Conservation (phyloP, 2,888 invertebrate species). For the Folsomia manolachei region DNA sequence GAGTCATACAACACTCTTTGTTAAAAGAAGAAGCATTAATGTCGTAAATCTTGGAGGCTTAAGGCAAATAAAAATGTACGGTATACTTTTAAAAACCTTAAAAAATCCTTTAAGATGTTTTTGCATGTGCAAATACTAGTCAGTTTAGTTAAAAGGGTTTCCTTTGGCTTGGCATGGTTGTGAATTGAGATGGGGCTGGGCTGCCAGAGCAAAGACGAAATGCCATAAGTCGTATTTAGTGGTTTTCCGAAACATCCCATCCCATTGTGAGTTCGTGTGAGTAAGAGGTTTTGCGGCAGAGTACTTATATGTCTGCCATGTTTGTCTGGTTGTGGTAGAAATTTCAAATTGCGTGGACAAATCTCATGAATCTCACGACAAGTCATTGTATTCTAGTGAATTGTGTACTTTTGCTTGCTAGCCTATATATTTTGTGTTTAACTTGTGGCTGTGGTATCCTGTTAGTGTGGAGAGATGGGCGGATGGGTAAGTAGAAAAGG, state of each 20-base stretch:
- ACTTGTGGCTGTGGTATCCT: not conserved
- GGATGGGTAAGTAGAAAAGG: not conserved
- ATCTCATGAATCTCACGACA: not conserved
- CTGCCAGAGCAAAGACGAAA: not conserved
- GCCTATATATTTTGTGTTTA: not conserved
- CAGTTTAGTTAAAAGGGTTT: no score
- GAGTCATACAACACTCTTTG: not conserved
- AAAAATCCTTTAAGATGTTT: not conserved
- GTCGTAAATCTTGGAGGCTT: constrained; percentile 14
- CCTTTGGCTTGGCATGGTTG: no score
- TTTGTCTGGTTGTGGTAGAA: no score
- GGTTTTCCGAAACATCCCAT: not conserved
- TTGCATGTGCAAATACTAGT: not conserved
- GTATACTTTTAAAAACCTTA: not conserved
- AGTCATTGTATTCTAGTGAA: no score
- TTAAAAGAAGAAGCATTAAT: not conserved
- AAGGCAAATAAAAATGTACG: constrained; percentile 15
- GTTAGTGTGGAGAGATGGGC: not conserved
- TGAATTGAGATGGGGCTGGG: constrained; percentile 10
- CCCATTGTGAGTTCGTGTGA: constrained; percentile 9
- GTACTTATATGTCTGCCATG: no score
- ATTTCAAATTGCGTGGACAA: not conserved
- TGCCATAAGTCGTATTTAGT: constrained; percentile 15
- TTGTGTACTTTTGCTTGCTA: not conserved
- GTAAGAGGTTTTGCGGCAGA: no score